These are phyloP conservation scores for Pandion haliaetus DNA, from an alignment of 2,113 vertebrate species.

Conservation along the genomic window DNA sequence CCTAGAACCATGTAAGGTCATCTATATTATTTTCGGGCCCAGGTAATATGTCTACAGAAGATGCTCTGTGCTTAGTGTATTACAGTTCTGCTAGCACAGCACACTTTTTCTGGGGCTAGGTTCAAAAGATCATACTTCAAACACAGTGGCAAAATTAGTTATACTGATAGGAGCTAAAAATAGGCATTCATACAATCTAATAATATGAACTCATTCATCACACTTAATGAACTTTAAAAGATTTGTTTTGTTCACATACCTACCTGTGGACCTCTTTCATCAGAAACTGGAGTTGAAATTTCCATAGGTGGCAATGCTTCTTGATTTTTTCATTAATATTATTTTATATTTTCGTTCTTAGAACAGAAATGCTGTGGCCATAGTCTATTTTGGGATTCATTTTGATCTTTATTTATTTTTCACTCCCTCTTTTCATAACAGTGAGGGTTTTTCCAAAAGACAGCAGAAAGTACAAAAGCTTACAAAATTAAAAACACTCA, in stretches of 20 bases:
- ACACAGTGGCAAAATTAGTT: neutral
- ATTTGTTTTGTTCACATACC: neutral
- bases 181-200: neutral
- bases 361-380: neutral
- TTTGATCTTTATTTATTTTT: slow-evolving; percentile 3
- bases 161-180: neutral
- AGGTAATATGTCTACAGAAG: neutral
- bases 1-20: neutral
- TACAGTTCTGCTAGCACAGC: neutral
- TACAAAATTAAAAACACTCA: neutral
- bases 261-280: neutral
- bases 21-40: neutral
- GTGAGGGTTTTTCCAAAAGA: neutral
- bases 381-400: neutral
- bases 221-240: neutral
- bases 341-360: neutral
- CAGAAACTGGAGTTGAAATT: neutral
- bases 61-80: neutral
- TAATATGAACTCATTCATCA: neutral
- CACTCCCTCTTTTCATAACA: neutral
- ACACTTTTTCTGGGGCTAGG: neutral
- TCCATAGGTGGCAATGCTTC: neutral
- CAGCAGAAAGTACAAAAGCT: neutral
- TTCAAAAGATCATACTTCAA: neutral
- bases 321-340: neutral